Evolutionary conservation across 2,797 vertebrate species (phyloP).

Genomic region (Sebastes ruberrimus): DNA sequence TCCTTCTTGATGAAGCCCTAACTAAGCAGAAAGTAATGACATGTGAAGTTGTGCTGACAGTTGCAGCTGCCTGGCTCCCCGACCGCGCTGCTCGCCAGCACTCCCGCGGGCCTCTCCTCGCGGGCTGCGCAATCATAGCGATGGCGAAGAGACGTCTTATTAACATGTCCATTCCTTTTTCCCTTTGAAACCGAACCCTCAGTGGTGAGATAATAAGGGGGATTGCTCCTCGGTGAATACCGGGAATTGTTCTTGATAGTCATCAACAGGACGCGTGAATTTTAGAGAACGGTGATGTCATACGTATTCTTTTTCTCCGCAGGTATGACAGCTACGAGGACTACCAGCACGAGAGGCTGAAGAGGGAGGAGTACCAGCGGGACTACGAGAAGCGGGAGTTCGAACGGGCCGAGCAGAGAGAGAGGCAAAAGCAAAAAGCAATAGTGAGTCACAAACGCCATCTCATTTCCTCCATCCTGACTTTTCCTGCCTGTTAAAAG

Average conservation of each 20-base stretch:
- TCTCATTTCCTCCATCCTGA: slow-evolving; percentile 10
- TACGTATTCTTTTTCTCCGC: background rate
- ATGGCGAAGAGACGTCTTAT: slow-evolving; percentile 71
- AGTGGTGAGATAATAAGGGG: background rate
- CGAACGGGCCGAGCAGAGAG: slow-evolving; percentile 93
- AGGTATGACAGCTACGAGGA: slow-evolving; percentile 99
- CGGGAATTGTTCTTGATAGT: slow-evolving; percentile 22
- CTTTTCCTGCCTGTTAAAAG: slow-evolving; percentile 48
- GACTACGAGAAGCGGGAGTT: slow-evolving; percentile 95
- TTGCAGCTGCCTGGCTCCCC: slow-evolving; percentile 80
- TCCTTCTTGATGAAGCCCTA: slow-evolving; percentile 81
- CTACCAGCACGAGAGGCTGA: slow-evolving; percentile 95
- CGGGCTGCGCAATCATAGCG: slow-evolving; percentile 71
- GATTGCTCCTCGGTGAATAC: slow-evolving; percentile 34
- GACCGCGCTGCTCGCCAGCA: slow-evolving; percentile 58
- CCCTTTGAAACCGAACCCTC: slow-evolving; percentile 6
- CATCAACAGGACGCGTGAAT: background rate
- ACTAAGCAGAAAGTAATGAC: slow-evolving; percentile 87
- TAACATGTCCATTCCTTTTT: slow-evolving; percentile 71
- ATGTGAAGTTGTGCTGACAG: slow-evolving; percentile 88
- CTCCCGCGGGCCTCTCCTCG: slow-evolving; percentile 71
- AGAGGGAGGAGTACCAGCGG: slow-evolving; percentile 92
- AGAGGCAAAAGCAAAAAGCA: slow-evolving; percentile 93
- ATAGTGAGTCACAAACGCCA: slow-evolving; percentile 86
- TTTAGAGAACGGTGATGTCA: slow-evolving; percentile 30